phyloP scores from a whole-genome alignment of 2,113 vertebrate genomes.

The Motacilla tschutschensis region DNA sequence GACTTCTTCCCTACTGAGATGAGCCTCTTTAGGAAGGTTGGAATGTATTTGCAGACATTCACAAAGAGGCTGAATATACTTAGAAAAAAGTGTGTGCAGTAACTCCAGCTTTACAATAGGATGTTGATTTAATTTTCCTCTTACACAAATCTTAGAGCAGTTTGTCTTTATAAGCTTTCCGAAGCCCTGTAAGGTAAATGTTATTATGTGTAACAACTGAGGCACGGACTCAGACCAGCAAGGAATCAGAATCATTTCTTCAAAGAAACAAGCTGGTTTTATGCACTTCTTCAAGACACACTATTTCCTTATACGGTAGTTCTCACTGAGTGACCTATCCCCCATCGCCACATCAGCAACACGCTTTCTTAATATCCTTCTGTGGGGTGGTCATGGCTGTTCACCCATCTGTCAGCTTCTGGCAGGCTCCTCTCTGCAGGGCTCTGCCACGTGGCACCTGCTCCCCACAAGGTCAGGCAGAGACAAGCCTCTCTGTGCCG shows the following conservation, averaged over 20 bases:
- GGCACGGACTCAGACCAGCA: neutral
- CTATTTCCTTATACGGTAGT: neutral
- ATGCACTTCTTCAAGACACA: neutral
- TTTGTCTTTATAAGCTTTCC: conserved; percentile 47
- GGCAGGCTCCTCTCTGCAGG: neutral
- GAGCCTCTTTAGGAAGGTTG: neutral
- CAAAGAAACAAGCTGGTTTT: neutral
- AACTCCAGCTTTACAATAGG: neutral
- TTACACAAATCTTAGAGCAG: conserved; percentile 12
- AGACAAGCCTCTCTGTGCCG: neutral
- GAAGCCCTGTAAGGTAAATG: neutral
- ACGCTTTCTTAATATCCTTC: neutral
- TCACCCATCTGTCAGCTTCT: neutral
- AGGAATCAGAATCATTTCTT: neutral
- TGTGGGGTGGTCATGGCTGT: neutral
- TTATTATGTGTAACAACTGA: neutral
- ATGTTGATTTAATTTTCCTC: conserved; percentile 42
- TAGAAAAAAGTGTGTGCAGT: neutral
- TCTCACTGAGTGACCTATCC: neutral
- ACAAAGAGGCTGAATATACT: neutral
- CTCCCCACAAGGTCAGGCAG: neutral
- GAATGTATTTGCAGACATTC: neutral
- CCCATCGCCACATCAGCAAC: neutral
- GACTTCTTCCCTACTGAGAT: neutral
- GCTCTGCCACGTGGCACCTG: neutral